Percentiles rank a stretch among this genome's conserved stretches.
phyloP scores from a whole-genome alignment of 2,113 vertebrate genomes.

The Campylorhamphus procurvoides region DNA sequence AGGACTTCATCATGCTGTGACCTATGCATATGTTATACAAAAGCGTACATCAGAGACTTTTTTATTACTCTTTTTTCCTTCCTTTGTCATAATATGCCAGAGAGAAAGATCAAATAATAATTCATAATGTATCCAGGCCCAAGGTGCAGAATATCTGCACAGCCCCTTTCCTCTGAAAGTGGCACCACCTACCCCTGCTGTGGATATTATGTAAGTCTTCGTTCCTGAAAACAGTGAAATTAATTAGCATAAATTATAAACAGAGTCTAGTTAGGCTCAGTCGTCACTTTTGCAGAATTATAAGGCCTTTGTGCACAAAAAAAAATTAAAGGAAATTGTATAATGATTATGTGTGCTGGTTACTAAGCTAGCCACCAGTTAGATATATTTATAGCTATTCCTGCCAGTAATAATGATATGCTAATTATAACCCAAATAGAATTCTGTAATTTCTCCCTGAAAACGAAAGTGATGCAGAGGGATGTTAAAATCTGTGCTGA shows the following conservation, averaged over 20 bases:
- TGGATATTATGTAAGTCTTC: background rate
- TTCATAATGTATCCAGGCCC: background rate
- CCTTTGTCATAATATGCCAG: background rate
- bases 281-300: background rate
- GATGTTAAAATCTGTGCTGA: slow-evolving; percentile 45
- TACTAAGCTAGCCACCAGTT: slow-evolving; percentile 53
- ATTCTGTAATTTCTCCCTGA: slow-evolving; percentile 38
- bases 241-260: slow-evolving; percentile 52
- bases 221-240: slow-evolving; percentile 50
- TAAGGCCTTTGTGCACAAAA: slow-evolving; percentile 16
- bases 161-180: background rate
- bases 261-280: slow-evolving; percentile 3
- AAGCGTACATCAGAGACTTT: background rate
- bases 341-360: slow-evolving; percentile 55
- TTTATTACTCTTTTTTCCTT: background rate
- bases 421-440: slow-evolving; percentile 68
- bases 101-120: background rate
- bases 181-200: background rate
- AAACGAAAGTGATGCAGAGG: slow-evolving; percentile 2
- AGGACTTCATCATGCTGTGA: background rate
- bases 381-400: slow-evolving; percentile 57
- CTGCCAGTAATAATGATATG: slow-evolving; percentile 67
- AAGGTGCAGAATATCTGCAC: background rate
- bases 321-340: slow-evolving; percentile 66
- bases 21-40: background rate